phyloP scores from a whole-genome alignment of 2,888 invertebrate species.

The Miltochrista miniata region DNA sequence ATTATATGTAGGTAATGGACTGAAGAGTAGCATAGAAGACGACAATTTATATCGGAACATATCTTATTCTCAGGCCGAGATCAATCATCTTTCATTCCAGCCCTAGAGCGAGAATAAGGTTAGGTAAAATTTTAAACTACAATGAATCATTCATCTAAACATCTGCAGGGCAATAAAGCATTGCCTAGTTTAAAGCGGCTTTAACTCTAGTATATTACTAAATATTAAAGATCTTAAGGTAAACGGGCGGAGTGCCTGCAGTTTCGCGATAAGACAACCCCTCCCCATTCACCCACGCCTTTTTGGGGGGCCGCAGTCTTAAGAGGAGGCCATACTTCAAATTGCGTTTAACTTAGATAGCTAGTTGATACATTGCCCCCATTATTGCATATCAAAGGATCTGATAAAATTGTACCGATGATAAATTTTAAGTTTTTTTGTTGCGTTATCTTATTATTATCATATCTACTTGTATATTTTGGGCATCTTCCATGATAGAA shows the following conservation, averaged over 20 bases:
- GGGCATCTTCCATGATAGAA: conserved; percentile 25
- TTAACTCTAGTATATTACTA: conserved; percentile 80
- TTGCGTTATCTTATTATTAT: conserved; percentile 12
- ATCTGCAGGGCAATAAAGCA: conserved; percentile 56
- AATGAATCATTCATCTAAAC: conserved; percentile 15
- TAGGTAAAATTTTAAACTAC: too few species aligned
- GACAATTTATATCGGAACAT: too few species aligned
- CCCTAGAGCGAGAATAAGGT: too few species aligned
- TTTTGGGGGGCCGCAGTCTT: conserved; percentile 73
- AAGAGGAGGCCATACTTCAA: conserved; percentile 81
- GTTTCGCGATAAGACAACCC: conserved; percentile 78
- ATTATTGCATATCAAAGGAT: conserved; percentile 80
- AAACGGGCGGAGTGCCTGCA: conserved; percentile 80
- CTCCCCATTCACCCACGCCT: conserved; percentile 45
- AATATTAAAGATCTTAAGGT: conserved; percentile 84
- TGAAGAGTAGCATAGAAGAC: too few species aligned
- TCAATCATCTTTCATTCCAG: too few species aligned
- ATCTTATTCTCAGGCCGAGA: too few species aligned
- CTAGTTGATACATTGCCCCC: conserved; percentile 80
- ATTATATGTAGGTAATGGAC: too few species aligned
- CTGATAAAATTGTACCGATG: conserved; percentile 67
- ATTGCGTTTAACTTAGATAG: conserved; percentile 82
- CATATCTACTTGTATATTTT: conserved; percentile 1
- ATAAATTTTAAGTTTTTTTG: conserved; percentile 53
- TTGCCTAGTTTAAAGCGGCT: conserved; percentile 61